Evolutionary conservation across 2,888 invertebrate genomes (phyloP).

Genomic region (Dryococelus australis): DNA sequence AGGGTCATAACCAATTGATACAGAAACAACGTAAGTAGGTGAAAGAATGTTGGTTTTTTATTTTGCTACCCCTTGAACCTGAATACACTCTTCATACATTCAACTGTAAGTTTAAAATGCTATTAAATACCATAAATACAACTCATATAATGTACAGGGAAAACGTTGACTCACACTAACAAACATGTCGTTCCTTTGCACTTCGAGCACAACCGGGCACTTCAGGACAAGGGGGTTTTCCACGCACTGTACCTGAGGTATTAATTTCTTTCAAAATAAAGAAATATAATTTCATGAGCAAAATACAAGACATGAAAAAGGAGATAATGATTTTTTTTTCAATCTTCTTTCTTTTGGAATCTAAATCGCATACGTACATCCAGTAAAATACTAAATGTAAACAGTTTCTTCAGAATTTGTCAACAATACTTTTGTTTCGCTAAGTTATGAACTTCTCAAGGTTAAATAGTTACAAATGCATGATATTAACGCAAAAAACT

Average conservation of each 20-base stretch:
- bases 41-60: slow-evolving; percentile 38
- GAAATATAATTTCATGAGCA: slow-evolving; percentile 33
- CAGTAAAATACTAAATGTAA: neutral
- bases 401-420: slow-evolving; percentile 7
- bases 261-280: slow-evolving; percentile 22
- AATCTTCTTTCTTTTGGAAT: slow-evolving; percentile 23
- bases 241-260: slow-evolving; percentile 4
- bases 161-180: slow-evolving; percentile 30
- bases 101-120: slow-evolving; percentile 37
- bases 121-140: slow-evolving; percentile 45
- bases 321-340: slow-evolving; percentile 12
- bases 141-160: slow-evolving; percentile 37
- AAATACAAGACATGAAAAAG: slow-evolving; percentile 37
- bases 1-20: neutral
- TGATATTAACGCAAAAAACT: neutral
- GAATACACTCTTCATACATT: slow-evolving; percentile 47
- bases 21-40: slow-evolving; percentile 31
- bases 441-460: slow-evolving; percentile 29
- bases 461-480: slow-evolving; percentile 25
- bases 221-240: slow-evolving; percentile 1
- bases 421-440: slow-evolving; percentile 27
- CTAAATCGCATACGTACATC: slow-evolving; percentile 18
- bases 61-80: slow-evolving; percentile 47
- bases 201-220: neutral
- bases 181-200: slow-evolving; percentile 23